Conservation (phyloP, 1,140 invertebrate species). For the Papilio polyxenes region DNA sequence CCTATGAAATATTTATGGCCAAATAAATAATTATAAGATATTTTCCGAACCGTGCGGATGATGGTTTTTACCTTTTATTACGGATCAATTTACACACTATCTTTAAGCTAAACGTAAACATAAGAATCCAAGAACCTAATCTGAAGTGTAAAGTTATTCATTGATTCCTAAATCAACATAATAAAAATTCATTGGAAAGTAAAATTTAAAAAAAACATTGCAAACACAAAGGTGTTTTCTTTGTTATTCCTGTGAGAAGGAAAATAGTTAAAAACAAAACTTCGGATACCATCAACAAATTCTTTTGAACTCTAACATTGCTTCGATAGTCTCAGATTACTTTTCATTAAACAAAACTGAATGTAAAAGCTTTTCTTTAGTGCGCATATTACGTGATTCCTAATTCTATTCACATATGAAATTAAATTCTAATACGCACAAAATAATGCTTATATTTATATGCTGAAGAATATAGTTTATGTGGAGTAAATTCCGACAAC, state of each 20-base stretch:
- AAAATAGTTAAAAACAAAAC: background rate
- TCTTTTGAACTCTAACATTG: background rate
- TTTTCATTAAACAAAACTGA: background rate
- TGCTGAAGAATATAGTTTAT: no score
- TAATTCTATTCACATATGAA: background rate
- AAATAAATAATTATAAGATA: conserved; percentile 50
- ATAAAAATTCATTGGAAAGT: conserved; percentile 1
- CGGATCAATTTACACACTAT: background rate
- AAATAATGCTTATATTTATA: no score
- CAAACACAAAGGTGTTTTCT: background rate
- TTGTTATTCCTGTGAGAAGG: background rate
- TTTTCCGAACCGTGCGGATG: conserved; percentile 13
- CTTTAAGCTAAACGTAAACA: background rate
- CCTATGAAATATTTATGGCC: conserved; percentile 52
- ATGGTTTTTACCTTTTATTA: no score
- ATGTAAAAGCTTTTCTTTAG: background rate
- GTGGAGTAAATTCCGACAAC: no score
- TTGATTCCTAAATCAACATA: background rate
- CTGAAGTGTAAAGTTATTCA: background rate
- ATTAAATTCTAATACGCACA: no score
- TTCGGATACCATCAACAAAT: background rate
- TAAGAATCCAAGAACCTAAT: background rate
- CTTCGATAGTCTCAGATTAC: background rate
- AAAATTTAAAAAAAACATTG: background rate
- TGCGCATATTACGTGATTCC: conserved; percentile 4